Evolutionary conservation across 2,113 vertebrate species (phyloP), one percentile per base, ranked within the genome.

Genomic region (Sialia sialis): DNA sequence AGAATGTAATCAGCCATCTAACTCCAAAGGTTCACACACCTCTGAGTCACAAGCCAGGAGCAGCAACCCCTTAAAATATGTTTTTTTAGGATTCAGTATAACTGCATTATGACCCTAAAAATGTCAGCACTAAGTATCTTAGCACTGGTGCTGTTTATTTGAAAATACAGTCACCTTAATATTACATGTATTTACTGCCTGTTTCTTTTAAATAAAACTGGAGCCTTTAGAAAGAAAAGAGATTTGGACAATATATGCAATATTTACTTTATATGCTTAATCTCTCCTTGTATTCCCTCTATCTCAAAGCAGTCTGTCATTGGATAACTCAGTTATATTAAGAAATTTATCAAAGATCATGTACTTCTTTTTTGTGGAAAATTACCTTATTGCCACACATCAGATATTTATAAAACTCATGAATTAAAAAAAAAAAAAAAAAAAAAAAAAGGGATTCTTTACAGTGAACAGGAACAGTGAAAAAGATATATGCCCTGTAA

Each of bases 281-380:
- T 75, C 13, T 83, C 22, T 51, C 25, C 13, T 4, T 60, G 29
- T 29, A 13, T 83, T 36, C 14, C 10, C 14, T 74, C 38, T n/a
- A 58, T 91, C 70, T 91, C 29, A 39, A 82, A 85, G 63, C 32
- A 92, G 51, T 49, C 41, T 56, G 4, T 62, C 41, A 75, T 63
- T 70, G 51, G 10, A 72, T 54, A 79, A 30, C 13, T 38, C 74
- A 86, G 18, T 70, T 85, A 72, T 84, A 89, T 60, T 70, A 79
- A 85, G 74, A 92, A 80, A 92, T 16, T 10, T 69, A 15, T 49
- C 27, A 69, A 76, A 77, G 13, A 56, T 69, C n/a, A n/a, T n/a
- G n/a, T 90, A 39, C 82, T 91, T 84, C 13, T 70, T 84, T 94
- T 77, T 91, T 87, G 48, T 87, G 41, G 56, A 91, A 94, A 73